phyloP scores from a whole-genome alignment of 2,113 vertebrate genomes.

The Aspiorhynchus laticeps region DNA sequence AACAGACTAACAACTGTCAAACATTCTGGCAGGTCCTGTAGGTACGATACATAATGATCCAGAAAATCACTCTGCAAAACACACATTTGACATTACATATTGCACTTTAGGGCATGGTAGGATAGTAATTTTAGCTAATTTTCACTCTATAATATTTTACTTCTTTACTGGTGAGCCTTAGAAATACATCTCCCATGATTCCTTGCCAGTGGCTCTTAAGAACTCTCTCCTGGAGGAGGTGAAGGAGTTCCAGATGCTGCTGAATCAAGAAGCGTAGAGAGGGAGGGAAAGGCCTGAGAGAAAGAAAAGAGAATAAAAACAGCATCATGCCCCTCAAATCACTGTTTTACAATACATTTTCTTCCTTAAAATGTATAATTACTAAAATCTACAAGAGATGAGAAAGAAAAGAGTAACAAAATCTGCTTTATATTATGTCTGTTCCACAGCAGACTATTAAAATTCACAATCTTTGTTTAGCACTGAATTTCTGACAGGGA shows the following conservation, averaged over 20 bases:
- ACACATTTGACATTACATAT: neutral
- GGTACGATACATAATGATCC: conserved; percentile 92
- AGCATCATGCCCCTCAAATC: neutral
- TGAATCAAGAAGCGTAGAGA: conserved; percentile 93
- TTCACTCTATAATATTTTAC: conserved; percentile 64
- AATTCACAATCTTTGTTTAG: neutral
- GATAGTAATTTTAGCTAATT: neutral
- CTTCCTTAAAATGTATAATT: neutral
- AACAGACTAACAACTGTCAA: conserved; percentile 85
- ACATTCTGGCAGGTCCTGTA: conserved; percentile 94
- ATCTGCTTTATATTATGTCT: neutral
- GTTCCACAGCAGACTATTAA: neutral
- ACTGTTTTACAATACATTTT: too few species aligned
- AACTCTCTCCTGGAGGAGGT: conserved; percentile 90
- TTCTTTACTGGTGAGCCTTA: conserved; percentile 93
- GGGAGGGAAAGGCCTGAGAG: conserved; percentile 87
- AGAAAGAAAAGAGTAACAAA: neutral
- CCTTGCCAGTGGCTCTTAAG: conserved; percentile 92
- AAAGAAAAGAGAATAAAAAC: neutral
- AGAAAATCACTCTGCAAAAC: conserved; percentile 89
- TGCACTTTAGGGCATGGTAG: neutral
- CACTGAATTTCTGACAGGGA: conserved; percentile 6
- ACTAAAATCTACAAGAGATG: neutral
- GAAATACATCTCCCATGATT: conserved; percentile 95
- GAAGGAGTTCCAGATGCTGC: conserved; percentile 93